These are phyloP conservation scores for Larimichthys crocea DNA, from an alignment of 2,113 vertebrate genomes.

Conservation along the genomic window DNA sequence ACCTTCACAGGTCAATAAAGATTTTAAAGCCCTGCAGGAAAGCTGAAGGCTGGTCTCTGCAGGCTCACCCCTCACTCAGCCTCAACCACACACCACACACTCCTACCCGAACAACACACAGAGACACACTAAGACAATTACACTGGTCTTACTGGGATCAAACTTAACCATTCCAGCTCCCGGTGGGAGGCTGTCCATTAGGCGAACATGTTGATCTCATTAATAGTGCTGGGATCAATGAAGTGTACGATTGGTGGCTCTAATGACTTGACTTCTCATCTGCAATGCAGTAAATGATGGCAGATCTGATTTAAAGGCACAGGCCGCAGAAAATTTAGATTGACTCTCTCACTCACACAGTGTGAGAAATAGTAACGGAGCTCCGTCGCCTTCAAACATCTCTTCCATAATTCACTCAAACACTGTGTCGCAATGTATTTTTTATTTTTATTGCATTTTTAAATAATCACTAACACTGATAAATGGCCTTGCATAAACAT, in stretches of 20 bases:
- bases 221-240: constrained; percentile 71
- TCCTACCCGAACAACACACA: constrained; percentile 9
- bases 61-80: constrained; percentile 20
- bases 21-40: constrained; percentile 52
- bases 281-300: constrained; percentile 76
- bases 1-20: constrained; percentile 81
- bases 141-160: constrained; percentile 46
- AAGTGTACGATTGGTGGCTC: constrained; percentile 64
- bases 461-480: constrained; percentile 68
- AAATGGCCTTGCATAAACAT: constrained; percentile 62
- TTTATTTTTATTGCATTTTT: constrained; percentile 58
- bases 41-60: constrained; percentile 29
- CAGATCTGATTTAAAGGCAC: constrained; percentile 71
- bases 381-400: constrained; percentile 44
- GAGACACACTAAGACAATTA: constrained; percentile 31
- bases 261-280: constrained; percentile 73
- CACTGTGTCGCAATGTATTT: constrained; percentile 52
- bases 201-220: constrained; percentile 71
- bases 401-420: constrained; percentile 59
- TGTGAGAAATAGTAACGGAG: constrained; percentile 35
- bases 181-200: constrained; percentile 52
- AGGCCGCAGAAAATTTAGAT: constrained; percentile 51
- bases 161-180: constrained; percentile 25
- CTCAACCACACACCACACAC: constrained; percentile 15
- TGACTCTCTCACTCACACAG: constrained; percentile 43